A percentile compares a stretch with the other conserved stretches of the same genome.
These are phyloP conservation scores for Allobates femoralis DNA, from an alignment of 2,797 vertebrate genomes.

Conservation along the genomic window DNA sequence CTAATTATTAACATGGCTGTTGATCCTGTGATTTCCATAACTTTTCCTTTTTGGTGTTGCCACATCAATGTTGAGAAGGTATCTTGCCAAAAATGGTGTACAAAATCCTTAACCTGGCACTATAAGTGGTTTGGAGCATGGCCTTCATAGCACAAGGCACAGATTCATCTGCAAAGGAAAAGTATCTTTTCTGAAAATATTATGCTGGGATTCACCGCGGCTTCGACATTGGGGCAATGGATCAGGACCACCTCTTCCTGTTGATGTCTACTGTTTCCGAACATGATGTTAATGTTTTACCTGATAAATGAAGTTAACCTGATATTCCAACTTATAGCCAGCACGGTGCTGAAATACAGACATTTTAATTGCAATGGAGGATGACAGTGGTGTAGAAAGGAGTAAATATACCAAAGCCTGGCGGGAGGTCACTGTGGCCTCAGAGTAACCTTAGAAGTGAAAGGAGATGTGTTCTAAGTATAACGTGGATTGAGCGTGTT, in stretches of 20 bases:
- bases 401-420: conserved; percentile 29
- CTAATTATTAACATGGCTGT: too few relatives aligned
- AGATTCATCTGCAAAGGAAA: background rate
- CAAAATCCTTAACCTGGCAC: too few relatives aligned
- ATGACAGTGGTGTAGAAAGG: conserved; percentile 25
- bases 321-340: background rate
- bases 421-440: conserved; percentile 49
- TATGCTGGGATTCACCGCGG: background rate
- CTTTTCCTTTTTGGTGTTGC: too few relatives aligned
- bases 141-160: background rate
- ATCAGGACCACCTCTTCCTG: background rate
- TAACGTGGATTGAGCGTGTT: conserved; percentile 51
- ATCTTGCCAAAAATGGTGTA: too few relatives aligned
- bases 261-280: background rate
- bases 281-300: conserved; percentile 1
- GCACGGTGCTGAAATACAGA: background rate
- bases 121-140: too few relatives aligned
- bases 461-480: conserved; percentile 58
- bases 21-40: too few relatives aligned
- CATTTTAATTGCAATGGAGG: background rate
- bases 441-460: conserved; percentile 55
- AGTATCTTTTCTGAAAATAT: background rate
- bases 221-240: background rate
- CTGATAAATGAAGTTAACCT: background rate
- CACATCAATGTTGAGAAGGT: too few relatives aligned